These are phyloP conservation scores for Enteromius afrohamiltoni DNA, from an alignment of 2,797 vertebrate species.

Conservation along the genomic window DNA sequence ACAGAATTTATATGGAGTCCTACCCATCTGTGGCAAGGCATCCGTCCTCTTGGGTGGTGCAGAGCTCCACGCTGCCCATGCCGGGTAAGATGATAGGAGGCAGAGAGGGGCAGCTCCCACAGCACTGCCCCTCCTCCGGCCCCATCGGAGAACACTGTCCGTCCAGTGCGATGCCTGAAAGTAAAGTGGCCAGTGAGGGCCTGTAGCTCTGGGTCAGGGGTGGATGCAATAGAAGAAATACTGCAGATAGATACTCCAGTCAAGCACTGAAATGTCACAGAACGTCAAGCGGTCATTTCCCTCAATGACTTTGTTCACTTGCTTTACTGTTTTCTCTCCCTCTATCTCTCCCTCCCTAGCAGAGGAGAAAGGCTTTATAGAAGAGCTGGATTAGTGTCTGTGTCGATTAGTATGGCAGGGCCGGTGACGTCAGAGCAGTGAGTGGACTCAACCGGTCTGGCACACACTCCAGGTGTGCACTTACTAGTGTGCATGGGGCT, in stretches of 20 bases:
- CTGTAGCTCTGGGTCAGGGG: conserved; percentile 34
- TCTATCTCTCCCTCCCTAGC: conserved; percentile 80
- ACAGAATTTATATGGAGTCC: conserved; percentile 41
- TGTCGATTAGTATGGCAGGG: conserved; percentile 76
- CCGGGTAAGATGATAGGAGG: conserved; percentile 60
- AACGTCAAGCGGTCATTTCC: conserved; percentile 20
- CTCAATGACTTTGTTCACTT: conserved; percentile 68
- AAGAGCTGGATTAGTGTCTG: conserved; percentile 80
- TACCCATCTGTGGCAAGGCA: conserved; percentile 72
- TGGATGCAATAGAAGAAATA: conserved; percentile 36
- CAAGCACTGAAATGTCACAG: background rate
- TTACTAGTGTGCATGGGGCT: background rate
- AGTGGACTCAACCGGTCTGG: background rate
- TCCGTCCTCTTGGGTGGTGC: conserved; percentile 67
- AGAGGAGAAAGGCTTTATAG: conserved; percentile 89
- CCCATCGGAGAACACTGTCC: conserved; percentile 68
- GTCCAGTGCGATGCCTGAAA: conserved; percentile 72
- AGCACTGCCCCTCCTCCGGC: conserved; percentile 72
- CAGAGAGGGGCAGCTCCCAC: conserved; percentile 66
- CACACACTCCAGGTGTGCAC: background rate
- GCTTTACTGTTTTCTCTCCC: conserved; percentile 69
- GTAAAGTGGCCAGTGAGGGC: conserved; percentile 45
- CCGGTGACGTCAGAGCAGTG: conserved; percentile 72
- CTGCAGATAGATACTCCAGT: conserved; percentile 2
- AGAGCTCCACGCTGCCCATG: conserved; percentile 70